phyloP scores from a whole-genome alignment of 2,888 invertebrate species.

The Caenorhabditis zanzibari region DNA sequence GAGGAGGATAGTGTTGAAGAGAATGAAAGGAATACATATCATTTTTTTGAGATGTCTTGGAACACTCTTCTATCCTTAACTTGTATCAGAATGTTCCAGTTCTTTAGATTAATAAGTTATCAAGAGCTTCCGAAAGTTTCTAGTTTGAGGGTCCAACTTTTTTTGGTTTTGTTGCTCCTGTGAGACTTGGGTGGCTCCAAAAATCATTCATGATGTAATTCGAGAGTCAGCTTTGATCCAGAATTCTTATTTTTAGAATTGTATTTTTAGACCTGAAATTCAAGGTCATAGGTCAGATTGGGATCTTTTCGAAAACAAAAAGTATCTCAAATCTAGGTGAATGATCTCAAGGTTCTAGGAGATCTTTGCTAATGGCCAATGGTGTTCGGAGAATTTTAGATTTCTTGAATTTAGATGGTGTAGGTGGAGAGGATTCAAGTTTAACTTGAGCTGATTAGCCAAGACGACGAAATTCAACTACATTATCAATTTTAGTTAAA shows the following conservation, averaged over 20 bases:
- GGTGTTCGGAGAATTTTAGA: too few species aligned
- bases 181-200: background rate
- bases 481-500: too few species aligned
- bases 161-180: background rate
- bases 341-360: background rate
- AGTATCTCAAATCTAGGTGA: background rate
- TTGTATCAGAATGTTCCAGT: conserved; percentile 10
- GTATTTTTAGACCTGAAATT: background rate
- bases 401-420: too few species aligned
- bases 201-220: too few species aligned
- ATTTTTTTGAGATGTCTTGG: conserved; percentile 16
- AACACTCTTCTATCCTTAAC: background rate
- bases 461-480: too few species aligned
- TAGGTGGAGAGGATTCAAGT: too few species aligned
- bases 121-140: conserved; percentile 3
- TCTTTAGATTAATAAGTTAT: background rate
- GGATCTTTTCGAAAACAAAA: background rate
- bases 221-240: background rate
- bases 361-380: background rate
- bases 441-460: too few species aligned
- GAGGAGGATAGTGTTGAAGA: conserved; percentile 17
- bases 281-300: background rate
- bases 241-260: background rate
- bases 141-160: conserved; percentile 2
- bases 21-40: conserved; percentile 14